phyloP scores from a whole-genome alignment of 2,797 vertebrate species.

The Spinibarbus caldwelli region DNA sequence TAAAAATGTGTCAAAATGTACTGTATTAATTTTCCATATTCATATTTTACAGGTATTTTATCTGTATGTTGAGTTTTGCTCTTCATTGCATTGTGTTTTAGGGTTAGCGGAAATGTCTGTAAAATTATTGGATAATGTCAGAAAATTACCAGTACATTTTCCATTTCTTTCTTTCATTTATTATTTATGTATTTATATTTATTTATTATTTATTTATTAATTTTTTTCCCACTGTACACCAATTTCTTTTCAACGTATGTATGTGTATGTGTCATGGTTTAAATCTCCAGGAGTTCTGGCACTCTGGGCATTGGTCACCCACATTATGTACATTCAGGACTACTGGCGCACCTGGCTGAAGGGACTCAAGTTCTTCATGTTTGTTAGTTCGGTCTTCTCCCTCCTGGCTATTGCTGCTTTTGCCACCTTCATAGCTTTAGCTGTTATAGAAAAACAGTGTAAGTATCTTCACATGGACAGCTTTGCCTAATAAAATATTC shows the following conservation, averaged over 20 bases:
- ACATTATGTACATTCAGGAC: constrained; percentile 97
- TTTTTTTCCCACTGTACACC: neutral
- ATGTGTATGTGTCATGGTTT: constrained; percentile 11
- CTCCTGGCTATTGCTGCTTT: constrained; percentile 81
- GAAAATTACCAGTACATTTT: no score
- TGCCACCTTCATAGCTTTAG: constrained; percentile 86
- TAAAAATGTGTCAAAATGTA: no score
- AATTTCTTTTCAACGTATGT: neutral
- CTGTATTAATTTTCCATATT: no score
- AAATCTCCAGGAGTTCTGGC: constrained; percentile 87
- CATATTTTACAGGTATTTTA: no score
- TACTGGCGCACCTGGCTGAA: constrained; percentile 98
- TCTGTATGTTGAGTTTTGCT: no score
- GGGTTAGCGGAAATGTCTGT: no score
- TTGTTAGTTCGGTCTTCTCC: constrained; percentile 85
- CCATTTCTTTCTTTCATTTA: no score
- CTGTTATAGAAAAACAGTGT: constrained; percentile 89
- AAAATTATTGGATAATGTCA: no score
- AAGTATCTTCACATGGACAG: constrained; percentile 57
- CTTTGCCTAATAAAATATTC: neutral
- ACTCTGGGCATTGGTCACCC: constrained; percentile 91
- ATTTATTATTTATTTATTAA: no score
- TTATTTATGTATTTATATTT: no score
- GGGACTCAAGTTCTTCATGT: constrained; percentile 92
- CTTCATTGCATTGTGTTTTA: no score